Conservation (phyloP, 2,888 invertebrate genomes). For the Drosophila yooni region DNA sequence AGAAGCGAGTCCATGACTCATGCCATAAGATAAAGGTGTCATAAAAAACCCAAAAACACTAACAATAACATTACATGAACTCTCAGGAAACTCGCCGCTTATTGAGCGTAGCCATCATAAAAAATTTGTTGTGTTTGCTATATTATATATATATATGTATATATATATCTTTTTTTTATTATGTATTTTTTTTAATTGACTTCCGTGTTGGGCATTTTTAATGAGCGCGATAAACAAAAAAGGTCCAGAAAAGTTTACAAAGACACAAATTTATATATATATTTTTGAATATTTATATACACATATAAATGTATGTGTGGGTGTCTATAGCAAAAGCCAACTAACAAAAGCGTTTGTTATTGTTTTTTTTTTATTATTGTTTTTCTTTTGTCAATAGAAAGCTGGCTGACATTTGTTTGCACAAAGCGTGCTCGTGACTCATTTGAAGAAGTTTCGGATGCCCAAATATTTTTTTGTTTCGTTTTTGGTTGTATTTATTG, state of each 20-base stretch:
- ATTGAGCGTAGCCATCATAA: slow-evolving; percentile 42
- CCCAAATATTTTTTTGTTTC: not conserved
- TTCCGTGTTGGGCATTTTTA: slow-evolving; percentile 67
- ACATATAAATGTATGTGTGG: slow-evolving; percentile 5
- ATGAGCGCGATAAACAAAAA: slow-evolving; percentile 54
- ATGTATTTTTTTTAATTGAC: slow-evolving; percentile 66
- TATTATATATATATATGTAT: slow-evolving; percentile 43
- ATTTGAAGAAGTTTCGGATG: slow-evolving; percentile 18
- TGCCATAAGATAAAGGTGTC: slow-evolving; percentile 28
- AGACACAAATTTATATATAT: slow-evolving; percentile 1
- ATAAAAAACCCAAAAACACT: slow-evolving; percentile 27
- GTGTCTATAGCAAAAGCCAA: slow-evolving; percentile 37
- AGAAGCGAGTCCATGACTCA: slow-evolving; percentile 38
- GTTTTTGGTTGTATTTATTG: slow-evolving; percentile 10
- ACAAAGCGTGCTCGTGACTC: slow-evolving; percentile 37
- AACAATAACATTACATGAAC: slow-evolving; percentile 22
- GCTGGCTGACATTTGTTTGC: slow-evolving; percentile 43
- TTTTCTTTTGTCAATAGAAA: slow-evolving; percentile 59
- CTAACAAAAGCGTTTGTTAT: slow-evolving; percentile 18
- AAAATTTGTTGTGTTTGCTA: slow-evolving; percentile 56
- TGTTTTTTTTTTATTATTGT: slow-evolving; percentile 3
- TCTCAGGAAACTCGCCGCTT: slow-evolving; percentile 27
- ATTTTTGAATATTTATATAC: slow-evolving; percentile 1
- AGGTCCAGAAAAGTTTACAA: slow-evolving; percentile 33
- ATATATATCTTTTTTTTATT: slow-evolving; percentile 47